Percentiles rank a stretch among this genome's conserved stretches.
phyloP scores from a whole-genome alignment of 2,797 vertebrate species.

The Pempheris klunzingeri region DNA sequence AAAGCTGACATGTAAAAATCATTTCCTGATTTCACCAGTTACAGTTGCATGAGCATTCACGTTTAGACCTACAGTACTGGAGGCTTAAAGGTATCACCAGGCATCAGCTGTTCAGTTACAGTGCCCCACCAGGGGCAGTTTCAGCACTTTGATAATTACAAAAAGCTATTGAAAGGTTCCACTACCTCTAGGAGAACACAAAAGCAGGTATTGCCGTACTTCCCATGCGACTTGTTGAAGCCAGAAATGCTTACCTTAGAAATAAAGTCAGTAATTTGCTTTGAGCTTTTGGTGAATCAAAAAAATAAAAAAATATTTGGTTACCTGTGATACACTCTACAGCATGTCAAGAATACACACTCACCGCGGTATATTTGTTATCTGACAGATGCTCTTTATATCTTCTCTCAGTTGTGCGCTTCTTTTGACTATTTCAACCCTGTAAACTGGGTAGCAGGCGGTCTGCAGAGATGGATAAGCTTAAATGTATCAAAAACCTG shows the following conservation, averaged over 20 bases:
- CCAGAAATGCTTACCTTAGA: slow-evolving; percentile 47
- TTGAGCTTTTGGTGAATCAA: slow-evolving; percentile 26
- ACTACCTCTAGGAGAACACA: slow-evolving; percentile 39
- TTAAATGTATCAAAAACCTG: slow-evolving; percentile 63
- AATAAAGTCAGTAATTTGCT: slow-evolving; percentile 52
- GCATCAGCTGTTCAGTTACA: slow-evolving; percentile 41
- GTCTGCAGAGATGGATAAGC: slow-evolving; percentile 71
- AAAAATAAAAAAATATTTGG: slow-evolving; percentile 28
- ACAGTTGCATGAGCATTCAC: slow-evolving; percentile 2
- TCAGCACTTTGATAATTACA: slow-evolving; percentile 49
- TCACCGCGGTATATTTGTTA: slow-evolving; percentile 58
- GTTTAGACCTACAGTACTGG: not conserved
- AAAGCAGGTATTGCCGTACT: slow-evolving; percentile 34
- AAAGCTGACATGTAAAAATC: not conserved
- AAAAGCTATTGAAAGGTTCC: slow-evolving; percentile 46
- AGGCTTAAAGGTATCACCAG: slow-evolving; percentile 19
- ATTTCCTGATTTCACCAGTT: not conserved
- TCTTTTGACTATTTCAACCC: slow-evolving; percentile 66
- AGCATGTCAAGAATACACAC: slow-evolving; percentile 48
- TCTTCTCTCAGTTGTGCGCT: slow-evolving; percentile 46
- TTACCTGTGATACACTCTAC: slow-evolving; percentile 55
- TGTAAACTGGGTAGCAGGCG: slow-evolving; percentile 63
- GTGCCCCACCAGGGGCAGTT: slow-evolving; percentile 47
- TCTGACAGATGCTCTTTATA: slow-evolving; percentile 59
- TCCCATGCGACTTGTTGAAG: slow-evolving; percentile 29